Percentiles rank a stretch among this genome's conserved stretches.
Evolutionary conservation across 2,888 invertebrate species (phyloP).

Genomic region (Rhamnusium bicolor): DNA sequence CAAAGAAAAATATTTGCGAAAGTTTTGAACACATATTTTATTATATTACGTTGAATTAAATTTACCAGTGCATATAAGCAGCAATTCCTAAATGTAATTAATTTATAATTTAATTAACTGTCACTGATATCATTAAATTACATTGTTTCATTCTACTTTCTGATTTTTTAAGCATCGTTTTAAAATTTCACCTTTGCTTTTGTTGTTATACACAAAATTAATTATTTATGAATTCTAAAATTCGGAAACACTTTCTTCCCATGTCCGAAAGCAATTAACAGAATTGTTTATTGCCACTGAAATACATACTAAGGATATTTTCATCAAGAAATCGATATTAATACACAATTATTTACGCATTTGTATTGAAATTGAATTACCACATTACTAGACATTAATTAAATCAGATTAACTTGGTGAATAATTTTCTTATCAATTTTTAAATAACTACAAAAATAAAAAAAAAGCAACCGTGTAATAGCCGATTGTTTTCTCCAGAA

Average conservation of each 20-base stretch:
- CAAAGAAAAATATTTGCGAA: background rate
- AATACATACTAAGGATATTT: background rate
- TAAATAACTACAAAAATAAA: background rate
- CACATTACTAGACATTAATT: background rate
- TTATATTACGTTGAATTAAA: background rate
- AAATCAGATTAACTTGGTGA: background rate
- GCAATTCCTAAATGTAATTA: slow-evolving; percentile 19
- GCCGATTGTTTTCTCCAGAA: too few species aligned
- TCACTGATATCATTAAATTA: slow-evolving; percentile 20
- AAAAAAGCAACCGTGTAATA: too few species aligned
- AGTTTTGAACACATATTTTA: background rate
- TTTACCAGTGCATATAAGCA: slow-evolving; percentile 12
- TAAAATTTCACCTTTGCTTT: slow-evolving; percentile 29
- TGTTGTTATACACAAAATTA: slow-evolving; percentile 6
- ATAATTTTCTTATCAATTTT: background rate
- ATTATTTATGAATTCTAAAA: slow-evolving; percentile 26
- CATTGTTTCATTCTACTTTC: slow-evolving; percentile 23
- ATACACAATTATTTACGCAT: background rate
- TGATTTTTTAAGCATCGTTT: slow-evolving; percentile 20
- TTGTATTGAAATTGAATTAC: background rate
- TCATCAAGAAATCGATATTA: background rate
- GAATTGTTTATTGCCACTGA: background rate
- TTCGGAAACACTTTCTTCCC: slow-evolving; percentile 30
- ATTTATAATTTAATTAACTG: background rate
- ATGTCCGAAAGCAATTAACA: background rate